phyloP scores from a whole-genome alignment of 2,888 invertebrate species.

The Chydorus sphaericus region DNA sequence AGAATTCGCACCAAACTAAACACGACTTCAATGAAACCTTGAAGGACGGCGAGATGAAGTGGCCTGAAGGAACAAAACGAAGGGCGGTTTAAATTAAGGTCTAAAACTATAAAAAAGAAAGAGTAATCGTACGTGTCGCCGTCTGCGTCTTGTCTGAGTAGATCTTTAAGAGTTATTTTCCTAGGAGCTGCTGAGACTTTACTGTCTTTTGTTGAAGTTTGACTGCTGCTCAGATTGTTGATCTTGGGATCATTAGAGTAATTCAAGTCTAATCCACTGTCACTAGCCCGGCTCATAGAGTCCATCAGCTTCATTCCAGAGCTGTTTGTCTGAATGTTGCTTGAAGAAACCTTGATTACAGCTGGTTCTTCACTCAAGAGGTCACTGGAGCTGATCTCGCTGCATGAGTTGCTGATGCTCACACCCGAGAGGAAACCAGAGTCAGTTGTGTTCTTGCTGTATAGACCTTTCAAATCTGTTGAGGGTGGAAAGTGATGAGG shows the following conservation, averaged over 20 bases:
- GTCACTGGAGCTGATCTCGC: conserved; percentile 6
- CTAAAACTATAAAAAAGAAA: neutral
- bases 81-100: no score
- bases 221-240: conserved; percentile 4
- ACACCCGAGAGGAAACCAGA: conserved; percentile 36
- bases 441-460: conserved; percentile 24
- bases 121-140: conserved; percentile 70
- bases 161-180: conserved; percentile 17
- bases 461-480: neutral
- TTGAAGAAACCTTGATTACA: neutral
- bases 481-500: neutral
- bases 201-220: neutral
- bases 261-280: conserved; percentile 7
- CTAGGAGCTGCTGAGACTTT: no score
- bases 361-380: neutral
- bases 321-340: no score
- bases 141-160: conserved; percentile 20
- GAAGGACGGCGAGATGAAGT: conserved; percentile 69
- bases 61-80: conserved; percentile 40
- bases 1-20: conserved; percentile 58
- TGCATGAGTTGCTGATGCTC: conserved; percentile 17
- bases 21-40: conserved; percentile 55
- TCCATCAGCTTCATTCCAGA: neutral
- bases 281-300: no score
- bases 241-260: neutral